Evolutionary conservation across 2,797 vertebrate species (phyloP).

Genomic region (Propithecus deckenii): DNA sequence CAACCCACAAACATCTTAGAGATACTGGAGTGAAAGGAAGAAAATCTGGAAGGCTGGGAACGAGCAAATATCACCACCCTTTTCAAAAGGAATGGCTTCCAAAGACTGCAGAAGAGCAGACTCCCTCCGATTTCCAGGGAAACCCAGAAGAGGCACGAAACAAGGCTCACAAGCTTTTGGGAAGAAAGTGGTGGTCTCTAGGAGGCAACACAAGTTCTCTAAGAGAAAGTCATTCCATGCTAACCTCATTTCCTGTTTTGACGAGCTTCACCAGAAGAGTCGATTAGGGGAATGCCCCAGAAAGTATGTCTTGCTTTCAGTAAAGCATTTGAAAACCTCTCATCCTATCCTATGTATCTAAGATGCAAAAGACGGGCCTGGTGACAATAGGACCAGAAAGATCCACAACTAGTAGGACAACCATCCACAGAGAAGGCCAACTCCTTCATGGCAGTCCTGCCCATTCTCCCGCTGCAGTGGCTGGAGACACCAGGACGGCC

Average conservation of each 20-base stretch:
- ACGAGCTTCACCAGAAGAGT: constrained; percentile 77
- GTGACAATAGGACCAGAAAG: not conserved
- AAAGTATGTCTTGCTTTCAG: constrained; percentile 79
- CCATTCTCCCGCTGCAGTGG: fast-evolving
- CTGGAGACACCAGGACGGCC: not conserved
- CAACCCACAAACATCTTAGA: not conserved
- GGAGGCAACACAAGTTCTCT: constrained; percentile 43
- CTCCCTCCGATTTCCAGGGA: not conserved
- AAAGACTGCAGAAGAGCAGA: not conserved
- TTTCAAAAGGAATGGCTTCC: not conserved
- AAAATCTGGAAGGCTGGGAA: not conserved
- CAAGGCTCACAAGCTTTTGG: not conserved
- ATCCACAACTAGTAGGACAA: not conserved
- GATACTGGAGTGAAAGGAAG: not conserved
- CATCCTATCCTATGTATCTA: constrained; percentile 14
- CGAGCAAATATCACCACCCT: fast-evolving
- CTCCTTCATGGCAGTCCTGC: fast-evolving
- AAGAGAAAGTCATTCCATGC: constrained; percentile 82
- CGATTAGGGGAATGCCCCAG: constrained; percentile 81
- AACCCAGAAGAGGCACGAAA: not conserved
- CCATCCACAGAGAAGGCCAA: not conserved
- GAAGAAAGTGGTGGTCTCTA: constrained; percentile 69
- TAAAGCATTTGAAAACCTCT: constrained; percentile 73
- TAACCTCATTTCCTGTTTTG: constrained; percentile 81
- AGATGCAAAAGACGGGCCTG: not conserved